Percentiles rank a stretch among this genome's conserved stretches.
These are phyloP conservation scores for Siphlonurus alternatus DNA, from an alignment of 2,888 invertebrate species.

Conservation along the genomic window DNA sequence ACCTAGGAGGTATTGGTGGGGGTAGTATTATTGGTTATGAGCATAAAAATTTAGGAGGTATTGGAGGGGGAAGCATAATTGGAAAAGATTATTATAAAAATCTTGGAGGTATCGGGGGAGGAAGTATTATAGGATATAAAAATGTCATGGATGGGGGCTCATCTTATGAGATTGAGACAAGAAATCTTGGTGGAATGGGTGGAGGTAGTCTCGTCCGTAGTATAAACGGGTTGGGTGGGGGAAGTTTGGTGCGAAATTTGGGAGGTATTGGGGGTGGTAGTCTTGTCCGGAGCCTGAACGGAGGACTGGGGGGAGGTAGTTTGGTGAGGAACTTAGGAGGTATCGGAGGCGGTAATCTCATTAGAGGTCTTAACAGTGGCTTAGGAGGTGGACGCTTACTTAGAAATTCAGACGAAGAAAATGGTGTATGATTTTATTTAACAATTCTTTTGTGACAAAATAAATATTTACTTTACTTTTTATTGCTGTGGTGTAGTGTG, in stretches of 20 bases:
- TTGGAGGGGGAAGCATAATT: not conserved
- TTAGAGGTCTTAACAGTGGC: not conserved
- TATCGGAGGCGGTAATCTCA: constrained; percentile 12
- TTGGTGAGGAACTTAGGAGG: not conserved
- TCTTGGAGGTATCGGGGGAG: not conserved
- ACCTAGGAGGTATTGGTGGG: not conserved
- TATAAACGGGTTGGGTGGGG: constrained; percentile 15
- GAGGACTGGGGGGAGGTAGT: not conserved
- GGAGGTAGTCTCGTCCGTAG: not conserved
- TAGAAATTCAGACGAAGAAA: too few relatives aligned
- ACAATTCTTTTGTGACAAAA: too few relatives aligned
- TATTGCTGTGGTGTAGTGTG: too few relatives aligned
- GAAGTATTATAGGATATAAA: not conserved
- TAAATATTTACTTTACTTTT: too few relatives aligned
- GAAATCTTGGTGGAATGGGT: not conserved
- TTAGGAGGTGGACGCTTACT: not conserved
- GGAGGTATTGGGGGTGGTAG: constrained; percentile 14
- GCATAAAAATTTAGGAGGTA: not conserved
- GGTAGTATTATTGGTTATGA: not conserved
- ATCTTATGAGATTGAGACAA: not conserved
- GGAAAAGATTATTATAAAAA: not conserved
- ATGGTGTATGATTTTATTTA: too few relatives aligned
- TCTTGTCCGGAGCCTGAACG: not conserved
- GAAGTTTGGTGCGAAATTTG: constrained; percentile 20
- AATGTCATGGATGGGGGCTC: too few relatives aligned